Percentiles rank a stretch among this genome's conserved stretches.
These are phyloP conservation scores for Nomada goodeniana DNA, from an alignment of 2,888 invertebrate genomes.

Conservation along the genomic window DNA sequence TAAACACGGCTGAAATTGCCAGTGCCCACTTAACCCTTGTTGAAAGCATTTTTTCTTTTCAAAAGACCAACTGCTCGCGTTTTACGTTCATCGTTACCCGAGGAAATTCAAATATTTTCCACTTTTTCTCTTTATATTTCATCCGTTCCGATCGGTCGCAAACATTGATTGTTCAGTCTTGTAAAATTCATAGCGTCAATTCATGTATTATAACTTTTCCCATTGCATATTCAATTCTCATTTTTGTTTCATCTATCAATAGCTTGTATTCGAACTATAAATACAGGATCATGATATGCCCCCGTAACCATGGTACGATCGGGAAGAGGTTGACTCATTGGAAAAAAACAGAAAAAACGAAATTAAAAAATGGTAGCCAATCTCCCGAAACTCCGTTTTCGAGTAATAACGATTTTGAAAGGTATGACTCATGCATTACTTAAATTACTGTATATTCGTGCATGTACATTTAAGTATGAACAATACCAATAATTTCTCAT, in stretches of 20 bases:
- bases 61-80: background rate
- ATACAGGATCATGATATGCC: no score
- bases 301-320: no score
- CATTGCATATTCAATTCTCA: background rate
- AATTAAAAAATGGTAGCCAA: no score
- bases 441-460: no score
- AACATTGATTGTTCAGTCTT: background rate
- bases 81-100: background rate
- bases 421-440: no score
- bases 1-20: conserved; percentile 17
- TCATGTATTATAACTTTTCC: background rate
- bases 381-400: no score
- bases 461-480: no score
- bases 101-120: background rate
- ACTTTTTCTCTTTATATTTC: background rate
- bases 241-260: background rate
- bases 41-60: background rate
- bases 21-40: background rate
- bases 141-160: background rate
- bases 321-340: no score
- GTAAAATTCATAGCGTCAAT: background rate
- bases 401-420: no score
- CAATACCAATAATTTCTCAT: no score
- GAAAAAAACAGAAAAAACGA: no score
- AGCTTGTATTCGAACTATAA: background rate